Conservation (phyloP, 2,797 vertebrate species). For the Dendrocincla tyrannina region DNA sequence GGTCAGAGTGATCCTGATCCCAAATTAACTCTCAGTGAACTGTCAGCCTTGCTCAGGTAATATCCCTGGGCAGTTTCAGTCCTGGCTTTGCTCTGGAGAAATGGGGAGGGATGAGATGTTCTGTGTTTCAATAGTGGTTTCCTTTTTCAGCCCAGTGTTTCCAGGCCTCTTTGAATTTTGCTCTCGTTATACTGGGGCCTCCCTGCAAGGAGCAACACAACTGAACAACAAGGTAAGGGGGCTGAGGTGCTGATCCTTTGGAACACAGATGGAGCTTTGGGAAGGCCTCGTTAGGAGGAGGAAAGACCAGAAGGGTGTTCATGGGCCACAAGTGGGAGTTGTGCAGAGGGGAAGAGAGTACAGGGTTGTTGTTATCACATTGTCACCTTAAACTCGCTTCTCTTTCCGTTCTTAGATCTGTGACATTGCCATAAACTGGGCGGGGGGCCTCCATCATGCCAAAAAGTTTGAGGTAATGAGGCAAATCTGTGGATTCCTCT, state of each 20-base stretch:
- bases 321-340: background rate
- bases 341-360: background rate
- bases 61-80: background rate
- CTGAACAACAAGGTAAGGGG: conserved; percentile 94
- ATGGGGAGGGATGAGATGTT: background rate
- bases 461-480: conserved; percentile 96
- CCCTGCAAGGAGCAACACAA: conserved; percentile 95
- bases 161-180: conserved; percentile 97
- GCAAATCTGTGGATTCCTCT: background rate
- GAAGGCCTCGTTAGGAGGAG: background rate
- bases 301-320: background rate
- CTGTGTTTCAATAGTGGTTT: background rate
- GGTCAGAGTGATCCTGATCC: background rate
- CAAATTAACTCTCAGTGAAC: background rate
- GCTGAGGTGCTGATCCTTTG: background rate
- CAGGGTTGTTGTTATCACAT: background rate
- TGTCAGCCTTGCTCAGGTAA: background rate
- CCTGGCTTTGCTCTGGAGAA: background rate
- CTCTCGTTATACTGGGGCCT: conserved; percentile 95
- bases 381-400: background rate
- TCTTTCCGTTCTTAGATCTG: conserved; percentile 83
- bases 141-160: conserved; percentile 88
- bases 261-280: background rate
- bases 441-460: conserved; percentile 95
- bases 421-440: conserved; percentile 99